These are phyloP conservation scores for Cherax quadricarinatus DNA, from an alignment of 1,140 invertebrate species.

Conservation along the genomic window DNA sequence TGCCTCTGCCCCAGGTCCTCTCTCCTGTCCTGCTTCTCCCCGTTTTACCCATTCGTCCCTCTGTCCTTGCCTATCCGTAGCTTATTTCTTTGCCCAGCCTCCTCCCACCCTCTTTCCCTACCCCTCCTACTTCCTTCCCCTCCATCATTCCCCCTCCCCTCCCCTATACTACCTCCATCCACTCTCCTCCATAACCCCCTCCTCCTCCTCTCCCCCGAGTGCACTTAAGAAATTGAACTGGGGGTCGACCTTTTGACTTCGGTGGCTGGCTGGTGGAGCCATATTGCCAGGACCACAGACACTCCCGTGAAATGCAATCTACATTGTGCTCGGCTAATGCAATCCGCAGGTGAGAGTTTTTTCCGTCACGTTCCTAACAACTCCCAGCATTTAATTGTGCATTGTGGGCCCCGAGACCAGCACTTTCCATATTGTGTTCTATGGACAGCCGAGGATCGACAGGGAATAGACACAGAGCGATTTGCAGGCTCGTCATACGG, in stretches of 20 bases:
- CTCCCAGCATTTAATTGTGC: background rate
- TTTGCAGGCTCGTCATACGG: too few relatives aligned
- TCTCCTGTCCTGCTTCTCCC: too few relatives aligned
- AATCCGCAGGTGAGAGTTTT: background rate
- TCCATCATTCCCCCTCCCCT: background rate
- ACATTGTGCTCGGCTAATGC: conserved; percentile 1
- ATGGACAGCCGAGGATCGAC: too few relatives aligned
- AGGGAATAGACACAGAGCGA: too few relatives aligned
- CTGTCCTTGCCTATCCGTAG: too few relatives aligned
- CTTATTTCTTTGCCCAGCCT: background rate
- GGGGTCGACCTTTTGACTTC: background rate
- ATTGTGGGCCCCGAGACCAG: background rate
- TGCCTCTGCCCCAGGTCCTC: too few relatives aligned
- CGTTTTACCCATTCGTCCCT: too few relatives aligned
- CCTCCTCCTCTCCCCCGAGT: too few relatives aligned
- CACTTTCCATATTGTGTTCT: background rate
- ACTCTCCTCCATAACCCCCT: too few relatives aligned
- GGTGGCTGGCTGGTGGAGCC: background rate
- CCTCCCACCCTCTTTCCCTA: too few relatives aligned
- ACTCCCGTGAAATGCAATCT: background rate
- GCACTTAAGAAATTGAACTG: conserved; percentile 3
- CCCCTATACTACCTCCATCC: background rate
- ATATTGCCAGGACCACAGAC: background rate
- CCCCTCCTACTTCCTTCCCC: background rate
- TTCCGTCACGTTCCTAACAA: background rate